Evolutionary conservation across 2,113 vertebrate genomes (phyloP), one percentile per base, ranked within the genome.

Genomic region (Ifrita kowaldi): DNA sequence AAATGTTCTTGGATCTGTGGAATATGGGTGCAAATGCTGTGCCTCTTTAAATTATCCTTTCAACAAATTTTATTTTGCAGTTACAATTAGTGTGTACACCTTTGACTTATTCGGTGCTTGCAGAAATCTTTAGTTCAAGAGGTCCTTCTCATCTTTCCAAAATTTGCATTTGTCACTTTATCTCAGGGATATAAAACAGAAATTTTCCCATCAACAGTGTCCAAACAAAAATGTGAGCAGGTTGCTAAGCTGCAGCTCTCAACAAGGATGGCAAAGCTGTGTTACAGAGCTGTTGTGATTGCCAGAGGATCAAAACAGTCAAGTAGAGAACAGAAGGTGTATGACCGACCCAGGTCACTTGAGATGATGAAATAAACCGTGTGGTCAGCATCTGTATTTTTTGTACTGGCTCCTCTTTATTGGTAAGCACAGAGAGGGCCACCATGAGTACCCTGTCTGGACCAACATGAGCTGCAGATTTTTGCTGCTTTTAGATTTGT

Each of bases 71-170:
- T 53, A 44, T 67, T 86, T 91, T 71, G 13, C 13, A 37, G 1
- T n/a, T 82, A n/a, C 7, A 87, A 5, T 41, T 49, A 41, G 0
- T 0, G 0, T 37, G 10, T 16, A 8, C 23, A 41, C 3, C 6
- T 75, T 57, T 24, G 23, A 21, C 3, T 68, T 6, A 23, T 41
- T 41, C 35, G 4, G 3, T 49, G 14, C 9, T 64, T 84, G 69
- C 27, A 56, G 24, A 84, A 74, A 37, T 65, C 8, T 59, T 47
- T 20, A 60, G 8, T 23, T 32, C 3, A 32, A 23, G 16, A 44
- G 3, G 5, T 53, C 9, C 10, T 42, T 57, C 39, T 70, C 50
- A 46, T 22, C 22, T 67, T 70, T 53, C 16, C 20, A 81, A 49
- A 81, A 78, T 74, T 28, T 77, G 3, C 7, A 32, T 20, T 35